These are phyloP conservation scores for Lucilia cuprina DNA, from an alignment of 1,140 invertebrate genomes.

Conservation along the genomic window DNA sequence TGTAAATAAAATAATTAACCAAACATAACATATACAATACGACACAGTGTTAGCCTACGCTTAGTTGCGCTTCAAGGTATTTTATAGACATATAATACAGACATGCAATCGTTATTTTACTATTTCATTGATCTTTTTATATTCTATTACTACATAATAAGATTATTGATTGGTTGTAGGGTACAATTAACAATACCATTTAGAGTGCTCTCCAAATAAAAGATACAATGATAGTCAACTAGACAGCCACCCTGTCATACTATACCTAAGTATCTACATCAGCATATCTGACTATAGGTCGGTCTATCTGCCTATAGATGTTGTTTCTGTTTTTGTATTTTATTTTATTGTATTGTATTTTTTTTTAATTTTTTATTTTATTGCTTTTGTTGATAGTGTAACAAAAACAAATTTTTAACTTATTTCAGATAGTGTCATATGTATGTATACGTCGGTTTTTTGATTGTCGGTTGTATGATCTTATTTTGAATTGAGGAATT, in stretches of 20 bases:
- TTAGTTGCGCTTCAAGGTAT: too few species aligned
- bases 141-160: too few species aligned
- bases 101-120: too few species aligned
- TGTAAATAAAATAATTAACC: too few species aligned
- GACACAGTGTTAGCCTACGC: too few species aligned
- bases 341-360: background rate
- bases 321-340: background rate
- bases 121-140: too few species aligned
- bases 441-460: background rate
- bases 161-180: too few species aligned
- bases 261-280: too few species aligned
- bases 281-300: too few species aligned
- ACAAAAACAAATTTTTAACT: background rate
- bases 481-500: background rate
- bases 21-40: too few species aligned
- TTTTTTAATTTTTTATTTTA: background rate
- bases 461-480: slow-evolving; percentile 1
- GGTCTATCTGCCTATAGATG: background rate
- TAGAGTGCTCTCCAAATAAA: background rate
- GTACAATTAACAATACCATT: too few species aligned
- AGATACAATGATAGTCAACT: background rate
- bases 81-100: too few species aligned
- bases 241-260: background rate
- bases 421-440: background rate
- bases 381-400: background rate